Evolutionary conservation across 1,140 invertebrate genomes (phyloP), one percentile per base, ranked within the genome.

Genomic region (Meloidogyne exigua): DNA sequence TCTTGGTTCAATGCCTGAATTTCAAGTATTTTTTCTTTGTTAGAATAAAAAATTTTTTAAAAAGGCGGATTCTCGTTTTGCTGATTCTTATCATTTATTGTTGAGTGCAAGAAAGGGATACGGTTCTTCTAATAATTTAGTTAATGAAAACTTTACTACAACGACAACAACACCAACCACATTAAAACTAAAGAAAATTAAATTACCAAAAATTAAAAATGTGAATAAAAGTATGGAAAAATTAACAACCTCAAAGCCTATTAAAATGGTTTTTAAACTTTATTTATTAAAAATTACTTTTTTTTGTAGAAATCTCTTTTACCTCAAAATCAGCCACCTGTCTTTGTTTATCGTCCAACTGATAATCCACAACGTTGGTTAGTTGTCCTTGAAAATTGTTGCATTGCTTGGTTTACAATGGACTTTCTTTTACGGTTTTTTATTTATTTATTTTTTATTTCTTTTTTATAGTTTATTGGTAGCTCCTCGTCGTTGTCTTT

Each of bases 331-430:
- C 15, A 12, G 15, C 44, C 23, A 2, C 25, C 11, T 25, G 28
- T 75, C 25, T 85, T 80, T 63, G 64, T 85, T 13, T 87, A 86
- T 69, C 79, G 80, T 49, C 81, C 85, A 18, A 86, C 85, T 12
- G 85, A 86, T 70, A 79, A 83, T 68, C 85, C 85, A 26, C 69
- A 79, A 18, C 32, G 63, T 9, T 69, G 71, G 42, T 77, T 86
- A 3, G 72, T 87, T 9, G 32, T 81, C 42, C 68, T 86, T 13
- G 85, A 86, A 70, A 83, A 86, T 63, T 78, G 89, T 36, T 90
- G 89, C 83, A 90, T 89, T 25, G 79, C 81, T 9, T 90, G 89
- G 88, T 90, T 90, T 42, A 79, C 68, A 13, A 39, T 71, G 26
- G 49, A 79, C 28, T 78, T 79, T 36, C 21, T 75, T n/a, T 12